These are phyloP conservation scores for Proterorhinus semilunaris DNA, from an alignment of 2,113 vertebrate genomes.

Conservation along the genomic window DNA sequence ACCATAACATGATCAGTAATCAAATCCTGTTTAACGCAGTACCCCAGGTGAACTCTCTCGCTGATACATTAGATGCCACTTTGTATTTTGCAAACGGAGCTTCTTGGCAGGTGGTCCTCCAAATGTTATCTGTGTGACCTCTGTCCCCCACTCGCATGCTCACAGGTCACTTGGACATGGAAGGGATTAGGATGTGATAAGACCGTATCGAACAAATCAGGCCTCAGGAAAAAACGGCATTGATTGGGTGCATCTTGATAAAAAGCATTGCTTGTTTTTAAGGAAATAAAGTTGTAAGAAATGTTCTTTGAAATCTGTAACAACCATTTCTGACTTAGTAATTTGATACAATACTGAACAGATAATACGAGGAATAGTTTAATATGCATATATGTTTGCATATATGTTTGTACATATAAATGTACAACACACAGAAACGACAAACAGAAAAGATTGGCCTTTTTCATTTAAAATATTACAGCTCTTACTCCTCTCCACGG, in stretches of 20 bases:
- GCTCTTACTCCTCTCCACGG: no score
- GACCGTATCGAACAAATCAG: conserved; percentile 20
- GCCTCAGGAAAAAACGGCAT: conserved; percentile 10
- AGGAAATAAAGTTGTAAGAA: no score
- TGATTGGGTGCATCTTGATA: neutral
- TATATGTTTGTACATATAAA: no score
- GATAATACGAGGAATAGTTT: no score
- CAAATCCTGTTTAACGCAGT: conserved; percentile 49
- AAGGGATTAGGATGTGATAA: conserved; percentile 34
- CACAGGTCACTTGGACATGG: conserved; percentile 26
- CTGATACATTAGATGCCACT: conserved; percentile 52
- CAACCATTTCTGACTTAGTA: no score
- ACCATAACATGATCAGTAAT: conserved; percentile 59
- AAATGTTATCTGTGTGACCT: conserved; percentile 73
- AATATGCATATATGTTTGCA: no score
- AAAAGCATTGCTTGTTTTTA: no score
- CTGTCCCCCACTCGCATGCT: conserved; percentile 41
- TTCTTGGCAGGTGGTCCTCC: conserved; percentile 68
- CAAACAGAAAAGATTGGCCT: no score
- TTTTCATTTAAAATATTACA: no score
- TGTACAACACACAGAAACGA: no score
- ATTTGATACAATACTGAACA: no score
- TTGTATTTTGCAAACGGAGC: conserved; percentile 63
- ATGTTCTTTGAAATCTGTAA: no score
- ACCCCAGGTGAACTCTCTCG: conserved; percentile 41